Conservation (phyloP, 1,140 invertebrate genomes). For the Sweltsa coloradensis region DNA sequence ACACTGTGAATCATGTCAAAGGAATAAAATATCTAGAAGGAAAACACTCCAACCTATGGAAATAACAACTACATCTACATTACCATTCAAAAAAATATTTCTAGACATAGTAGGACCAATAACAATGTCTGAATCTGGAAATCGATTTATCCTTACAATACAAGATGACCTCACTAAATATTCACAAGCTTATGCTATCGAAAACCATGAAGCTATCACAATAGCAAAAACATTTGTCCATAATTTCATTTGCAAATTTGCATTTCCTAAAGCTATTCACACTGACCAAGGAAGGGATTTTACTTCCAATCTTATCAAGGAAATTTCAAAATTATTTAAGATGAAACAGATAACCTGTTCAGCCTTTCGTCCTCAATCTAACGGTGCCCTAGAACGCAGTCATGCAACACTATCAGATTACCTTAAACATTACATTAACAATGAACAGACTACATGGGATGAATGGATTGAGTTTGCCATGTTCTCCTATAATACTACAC, state of each 20-base stretch:
- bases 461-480: no score
- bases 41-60: slow-evolving; percentile 17
- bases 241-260: slow-evolving; percentile 21
- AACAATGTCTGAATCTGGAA: slow-evolving; percentile 15
- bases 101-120: slow-evolving; percentile 25
- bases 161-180: slow-evolving; percentile 25
- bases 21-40: slow-evolving; percentile 19
- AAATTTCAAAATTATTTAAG: slow-evolving; percentile 19
- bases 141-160: slow-evolving; percentile 23
- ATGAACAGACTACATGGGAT: no score
- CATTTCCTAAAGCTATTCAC: slow-evolving; percentile 22
- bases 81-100: slow-evolving; percentile 12
- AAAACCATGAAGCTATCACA: slow-evolving; percentile 19
- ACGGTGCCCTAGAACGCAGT: no score
- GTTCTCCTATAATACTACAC: no score
- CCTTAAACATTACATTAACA: no score
- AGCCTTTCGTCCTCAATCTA: no score
- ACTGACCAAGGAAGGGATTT: slow-evolving; percentile 25
- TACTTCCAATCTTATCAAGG: slow-evolving; percentile 18
- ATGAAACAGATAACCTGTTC: slow-evolving; percentile 21
- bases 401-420: no score
- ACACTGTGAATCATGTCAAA: slow-evolving; percentile 24
- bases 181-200: slow-evolving; percentile 14
- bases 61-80: slow-evolving; percentile 16
- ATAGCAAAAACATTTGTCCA: slow-evolving; percentile 20